These are phyloP conservation scores for Operophtera brumata DNA, from an alignment of 2,888 invertebrate species.

Conservation along the genomic window DNA sequence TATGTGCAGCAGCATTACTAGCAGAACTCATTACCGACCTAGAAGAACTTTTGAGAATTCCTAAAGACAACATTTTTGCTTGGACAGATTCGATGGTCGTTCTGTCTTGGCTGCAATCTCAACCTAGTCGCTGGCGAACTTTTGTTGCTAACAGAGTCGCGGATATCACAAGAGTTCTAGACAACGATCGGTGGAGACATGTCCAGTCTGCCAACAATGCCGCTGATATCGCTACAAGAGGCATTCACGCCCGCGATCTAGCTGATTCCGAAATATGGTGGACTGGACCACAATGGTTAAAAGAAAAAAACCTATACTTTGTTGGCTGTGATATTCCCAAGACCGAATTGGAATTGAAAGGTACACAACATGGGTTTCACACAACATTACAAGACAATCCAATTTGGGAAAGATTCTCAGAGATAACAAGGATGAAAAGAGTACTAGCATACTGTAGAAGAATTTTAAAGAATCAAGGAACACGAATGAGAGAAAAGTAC, in stretches of 20 bases:
- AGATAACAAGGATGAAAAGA: slow-evolving; percentile 12
- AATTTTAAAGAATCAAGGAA: slow-evolving; percentile 1
- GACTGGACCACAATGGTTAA: too few species aligned
- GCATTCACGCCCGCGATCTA: too few species aligned
- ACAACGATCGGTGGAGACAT: too few species aligned
- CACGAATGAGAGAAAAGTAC: slow-evolving; percentile 1
- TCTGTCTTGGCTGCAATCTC: slow-evolving; percentile 24
- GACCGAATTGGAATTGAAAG: too few species aligned
- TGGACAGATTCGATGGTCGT: slow-evolving; percentile 29
- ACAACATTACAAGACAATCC: background rate
- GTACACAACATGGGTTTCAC: background rate
- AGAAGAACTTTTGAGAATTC: too few species aligned
- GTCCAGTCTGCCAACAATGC: too few species aligned
- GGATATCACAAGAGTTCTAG: too few species aligned
- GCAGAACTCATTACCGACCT: slow-evolving; percentile 12
- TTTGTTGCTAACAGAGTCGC: too few species aligned
- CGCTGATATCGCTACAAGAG: too few species aligned
- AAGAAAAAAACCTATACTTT: too few species aligned
- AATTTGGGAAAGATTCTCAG: slow-evolving; percentile 20
- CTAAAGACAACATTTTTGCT: slow-evolving; percentile 8
- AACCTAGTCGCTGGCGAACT: slow-evolving; percentile 20
- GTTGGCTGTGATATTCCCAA: too few species aligned
- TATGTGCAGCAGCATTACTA: slow-evolving; percentile 32
- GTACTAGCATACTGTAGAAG: slow-evolving; percentile 19
- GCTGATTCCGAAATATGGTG: too few species aligned